Evolutionary conservation across 2,113 vertebrate genomes (phyloP), one percentile per base, ranked within the genome.

Genomic region (Gambusia affinis): DNA sequence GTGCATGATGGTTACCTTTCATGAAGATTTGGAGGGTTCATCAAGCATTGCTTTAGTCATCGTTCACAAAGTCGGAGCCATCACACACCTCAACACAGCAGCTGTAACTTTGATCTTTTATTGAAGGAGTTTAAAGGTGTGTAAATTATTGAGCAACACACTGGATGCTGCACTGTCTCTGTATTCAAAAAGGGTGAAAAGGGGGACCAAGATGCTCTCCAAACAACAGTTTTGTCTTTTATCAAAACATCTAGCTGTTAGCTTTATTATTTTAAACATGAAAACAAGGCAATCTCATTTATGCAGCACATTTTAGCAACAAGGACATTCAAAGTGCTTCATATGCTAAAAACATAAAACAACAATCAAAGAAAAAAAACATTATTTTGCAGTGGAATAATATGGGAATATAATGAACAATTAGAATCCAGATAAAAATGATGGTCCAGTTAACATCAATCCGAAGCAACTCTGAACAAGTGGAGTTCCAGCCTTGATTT

Each of bases 81-180:
- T 83, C 71, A 11, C 39, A 81, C 47, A 65, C 73, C 67, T 73
- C 72, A 62, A 31, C 39, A 4, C 11, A 17, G 72, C 75, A 63
- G 79, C 71, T 70, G 44, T 22, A 60, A 35, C 60, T 78, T 72
- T 76, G 85, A 92, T 94, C 76, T 92, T 92, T 94, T 94, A 94
- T 94, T 94, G 78, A 93, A 93, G 89, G 70, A 51, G 78, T 91
- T 92, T 92, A 86, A 87, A 81, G 73, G 60, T 83, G 79, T 78
- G 85, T 94, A 83, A 94, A 94, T 94, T 89, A 94, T 93, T 93
- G 85, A 94, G 82, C 19, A 44, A 64, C 60, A 39, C 69, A 73
- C 67, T 82, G n/a, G 70, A 72, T 54, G 71, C 81, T 47, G 61
- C 72, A 64, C 82, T 70, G 72, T 81, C 70, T 87, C 89, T 81